Evolutionary conservation across 2,888 invertebrate species (phyloP).

Genomic region (Habrosyne pyritoides): DNA sequence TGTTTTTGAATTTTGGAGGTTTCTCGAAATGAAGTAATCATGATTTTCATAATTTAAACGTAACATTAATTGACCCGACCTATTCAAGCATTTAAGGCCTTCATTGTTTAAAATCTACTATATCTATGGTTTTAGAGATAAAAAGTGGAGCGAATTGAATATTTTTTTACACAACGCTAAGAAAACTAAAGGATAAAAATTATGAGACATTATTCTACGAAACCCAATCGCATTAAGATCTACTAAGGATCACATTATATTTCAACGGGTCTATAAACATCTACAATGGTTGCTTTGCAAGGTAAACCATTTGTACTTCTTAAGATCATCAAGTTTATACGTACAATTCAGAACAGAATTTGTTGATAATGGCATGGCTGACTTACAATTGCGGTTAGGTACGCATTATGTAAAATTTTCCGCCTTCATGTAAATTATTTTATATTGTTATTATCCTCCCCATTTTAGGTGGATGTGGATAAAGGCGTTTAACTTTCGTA

Average conservation of each 20-base stretch:
- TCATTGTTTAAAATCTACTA: too few relatives aligned
- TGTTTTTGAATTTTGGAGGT: too few relatives aligned
- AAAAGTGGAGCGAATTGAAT: too few relatives aligned
- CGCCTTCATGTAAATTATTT: slow-evolving; percentile 5
- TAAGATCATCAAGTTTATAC: slow-evolving; percentile 10
- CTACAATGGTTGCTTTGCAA: slow-evolving; percentile 9
- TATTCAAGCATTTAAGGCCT: too few relatives aligned
- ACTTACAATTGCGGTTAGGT: slow-evolving; percentile 6
- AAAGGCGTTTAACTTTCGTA: background rate
- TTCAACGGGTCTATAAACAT: slow-evolving; percentile 8
- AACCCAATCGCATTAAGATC: background rate
- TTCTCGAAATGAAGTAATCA: too few relatives aligned
- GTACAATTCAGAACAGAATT: slow-evolving; percentile 9
- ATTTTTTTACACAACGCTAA: background rate
- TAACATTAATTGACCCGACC: too few relatives aligned
- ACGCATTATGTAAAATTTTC: background rate
- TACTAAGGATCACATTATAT: background rate
- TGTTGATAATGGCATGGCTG: slow-evolving; percentile 7
- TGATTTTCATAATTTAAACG: too few relatives aligned
- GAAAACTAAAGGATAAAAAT: background rate
- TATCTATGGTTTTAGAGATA: too few relatives aligned
- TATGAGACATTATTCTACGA: background rate
- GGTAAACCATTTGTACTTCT: slow-evolving; percentile 3
- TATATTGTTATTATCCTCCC: background rate
- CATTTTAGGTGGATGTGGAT: background rate